These are phyloP conservation scores for Diadema setosum DNA, from an alignment of 35 echinoderm and acorn worm genomes.

Conservation along the genomic window DNA sequence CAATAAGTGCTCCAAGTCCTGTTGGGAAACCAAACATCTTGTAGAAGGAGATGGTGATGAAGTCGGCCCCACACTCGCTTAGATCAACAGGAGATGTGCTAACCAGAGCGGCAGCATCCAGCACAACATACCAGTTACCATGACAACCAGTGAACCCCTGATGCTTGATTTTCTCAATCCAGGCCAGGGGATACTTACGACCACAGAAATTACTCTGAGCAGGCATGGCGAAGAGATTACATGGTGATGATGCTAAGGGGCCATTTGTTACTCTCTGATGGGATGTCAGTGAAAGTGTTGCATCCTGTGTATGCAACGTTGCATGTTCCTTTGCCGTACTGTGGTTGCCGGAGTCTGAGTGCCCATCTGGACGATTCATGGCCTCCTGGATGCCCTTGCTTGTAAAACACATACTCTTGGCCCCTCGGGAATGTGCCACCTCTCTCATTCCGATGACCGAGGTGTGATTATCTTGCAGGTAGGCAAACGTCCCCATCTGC, in stretches of 20 bases:
- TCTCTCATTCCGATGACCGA: conserved; percentile 95
- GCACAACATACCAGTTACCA: conserved; percentile 72
- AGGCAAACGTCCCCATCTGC: conserved; percentile 42
- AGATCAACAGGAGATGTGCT: conserved; percentile 74
- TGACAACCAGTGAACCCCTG: neutral
- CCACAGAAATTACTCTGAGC: conserved; percentile 91
- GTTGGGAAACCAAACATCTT: conserved; percentile 99
- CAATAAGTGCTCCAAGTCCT: conserved; percentile 87
- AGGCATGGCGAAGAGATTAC: conserved; percentile 71
- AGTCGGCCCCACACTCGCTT: conserved; percentile 63
- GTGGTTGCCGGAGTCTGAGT: neutral
- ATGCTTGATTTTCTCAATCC: conserved; percentile 41
- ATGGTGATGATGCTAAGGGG: too few relatives aligned
- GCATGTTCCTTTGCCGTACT: neutral
- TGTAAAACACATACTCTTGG: conserved; percentile 14
- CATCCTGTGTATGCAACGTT: neutral
- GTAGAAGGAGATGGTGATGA: conserved; percentile 89
- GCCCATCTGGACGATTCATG: neutral
- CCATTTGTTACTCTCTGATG: too few relatives aligned
- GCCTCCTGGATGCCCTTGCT: neutral
- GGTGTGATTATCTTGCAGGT: conserved; percentile 83
- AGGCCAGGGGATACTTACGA: conserved; percentile 51
- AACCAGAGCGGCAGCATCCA: conserved; percentile 85
- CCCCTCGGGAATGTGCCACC: conserved; percentile 52
- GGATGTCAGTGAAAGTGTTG: too few relatives aligned